Evolutionary conservation across 2,888 invertebrate species (phyloP), one percentile per base, ranked within the genome.

Genomic region (Thymelicus acteon): DNA sequence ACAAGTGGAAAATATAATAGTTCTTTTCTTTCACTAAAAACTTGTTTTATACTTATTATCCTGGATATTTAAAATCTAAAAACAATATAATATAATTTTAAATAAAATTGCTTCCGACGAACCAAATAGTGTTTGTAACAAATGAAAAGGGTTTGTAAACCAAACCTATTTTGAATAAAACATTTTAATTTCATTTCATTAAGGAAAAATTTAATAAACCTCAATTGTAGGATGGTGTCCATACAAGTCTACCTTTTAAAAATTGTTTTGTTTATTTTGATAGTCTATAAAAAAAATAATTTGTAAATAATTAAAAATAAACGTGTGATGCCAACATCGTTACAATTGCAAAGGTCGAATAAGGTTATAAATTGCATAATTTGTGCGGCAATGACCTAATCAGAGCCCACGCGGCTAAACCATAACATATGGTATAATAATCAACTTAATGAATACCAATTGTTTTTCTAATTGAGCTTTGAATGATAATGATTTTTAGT

Each of bases 401-500:
- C 71, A 8, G 70, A 44, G 52, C 61, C 65, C 65, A 71, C 54
- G 65, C 66, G 65, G 61, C 65, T 19, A 54, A 71, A 37, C 57
- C 62, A 71, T 66, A 71, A 61, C 71, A 66, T 66, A 65, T 71
- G 71, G 66, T 71, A 66, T 66, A 66, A 66, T 54, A 61, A 66
- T 66, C 54, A 66, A 39, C 66, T 40, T 66, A 71, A 66, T 71
- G 65, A 71, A 71, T 71, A 61, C 64, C 58, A 70, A 70, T 70
- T 64, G 70, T 60, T 64, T 64, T 70, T 64, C 49, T 63, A 70
- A 70, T 47, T 58, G 60, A 64, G 40, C 64, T 60, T 24, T 40
- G 64, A 84, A 76, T 86, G 82, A 80, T 82, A 85, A 84, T 79
- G 75, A 75, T 77, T 75, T 75, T 75, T 72, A 71, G 77, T 76